These are phyloP conservation scores for Chrysina gloriosa DNA, from an alignment of 2,888 invertebrate species.

Conservation along the genomic window DNA sequence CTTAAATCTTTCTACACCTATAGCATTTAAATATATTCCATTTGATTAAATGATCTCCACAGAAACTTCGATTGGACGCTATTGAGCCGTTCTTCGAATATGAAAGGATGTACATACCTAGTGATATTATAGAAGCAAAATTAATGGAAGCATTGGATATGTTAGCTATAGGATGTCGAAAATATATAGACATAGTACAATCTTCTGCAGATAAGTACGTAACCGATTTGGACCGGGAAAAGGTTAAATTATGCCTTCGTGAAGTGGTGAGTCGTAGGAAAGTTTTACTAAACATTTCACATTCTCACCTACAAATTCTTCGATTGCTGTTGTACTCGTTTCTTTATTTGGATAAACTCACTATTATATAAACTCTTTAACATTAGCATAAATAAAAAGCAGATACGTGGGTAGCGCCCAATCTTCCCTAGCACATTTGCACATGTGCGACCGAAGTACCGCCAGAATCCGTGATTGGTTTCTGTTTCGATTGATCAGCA, in stretches of 20 bases:
- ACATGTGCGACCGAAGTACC: no score
- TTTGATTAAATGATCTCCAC: not conserved
- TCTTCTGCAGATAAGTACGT: constrained; percentile 49
- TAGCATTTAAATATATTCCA: not conserved
- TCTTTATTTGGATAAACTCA: no score
- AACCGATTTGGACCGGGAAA: constrained; percentile 57
- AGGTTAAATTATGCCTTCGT: constrained; percentile 52
- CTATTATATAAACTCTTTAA: no score
- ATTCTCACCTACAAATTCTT: no score
- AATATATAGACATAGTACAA: constrained; percentile 62
- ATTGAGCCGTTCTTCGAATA: constrained; percentile 61
- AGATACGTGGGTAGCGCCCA: no score
- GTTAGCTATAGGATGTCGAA: constrained; percentile 57
- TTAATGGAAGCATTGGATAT: constrained; percentile 60
- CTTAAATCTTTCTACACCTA: no score
- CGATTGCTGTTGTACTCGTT: no score
- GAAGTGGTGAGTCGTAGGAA: constrained; percentile 54
- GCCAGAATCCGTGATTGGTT: no score
- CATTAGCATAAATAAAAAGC: no score
- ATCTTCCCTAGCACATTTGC: no score
- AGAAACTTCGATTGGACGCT: constrained; percentile 60
- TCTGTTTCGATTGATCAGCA: no score
- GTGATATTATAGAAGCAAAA: constrained; percentile 53
- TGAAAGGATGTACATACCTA: constrained; percentile 50
- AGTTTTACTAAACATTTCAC: no score